These are phyloP conservation scores for Lasius platythorax DNA, from an alignment of 2,888 invertebrate species.

Conservation along the genomic window DNA sequence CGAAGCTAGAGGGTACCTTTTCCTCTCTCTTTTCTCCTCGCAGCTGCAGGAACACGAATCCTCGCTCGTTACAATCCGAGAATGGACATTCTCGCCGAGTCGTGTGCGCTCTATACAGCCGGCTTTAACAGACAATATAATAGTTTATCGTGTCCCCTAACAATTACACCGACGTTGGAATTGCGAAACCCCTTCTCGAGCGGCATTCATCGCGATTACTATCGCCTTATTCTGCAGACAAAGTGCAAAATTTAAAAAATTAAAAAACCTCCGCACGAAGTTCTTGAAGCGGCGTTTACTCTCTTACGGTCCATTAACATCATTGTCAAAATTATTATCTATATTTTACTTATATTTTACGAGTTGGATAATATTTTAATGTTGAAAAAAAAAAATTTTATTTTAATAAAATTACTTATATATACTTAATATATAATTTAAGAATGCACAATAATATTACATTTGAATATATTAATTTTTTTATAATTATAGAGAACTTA, in stretches of 20 bases:
- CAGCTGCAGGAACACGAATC: slow-evolving; percentile 46
- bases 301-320: background rate
- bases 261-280: no score
- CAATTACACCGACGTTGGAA: slow-evolving; percentile 16
- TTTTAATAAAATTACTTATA: background rate
- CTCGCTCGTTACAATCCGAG: slow-evolving; percentile 46
- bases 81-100: slow-evolving; percentile 58
- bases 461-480: background rate
- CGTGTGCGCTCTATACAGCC: slow-evolving; percentile 20
- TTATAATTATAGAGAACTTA: no score
- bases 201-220: slow-evolving; percentile 35
- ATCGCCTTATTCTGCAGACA: background rate
- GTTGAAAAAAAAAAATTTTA: background rate
- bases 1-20: background rate
- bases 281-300: background rate
- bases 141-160: slow-evolving; percentile 38
- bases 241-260: background rate
- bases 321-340: background rate
- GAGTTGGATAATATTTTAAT: background rate
- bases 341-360: background rate
- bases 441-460: background rate
- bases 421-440: background rate
- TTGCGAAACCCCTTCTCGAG: slow-evolving; percentile 54
- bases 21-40: background rate
- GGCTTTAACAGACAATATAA: slow-evolving; percentile 55